Evolutionary conservation across 2,888 invertebrate species (phyloP).

Genomic region (Agrotis puta): DNA sequence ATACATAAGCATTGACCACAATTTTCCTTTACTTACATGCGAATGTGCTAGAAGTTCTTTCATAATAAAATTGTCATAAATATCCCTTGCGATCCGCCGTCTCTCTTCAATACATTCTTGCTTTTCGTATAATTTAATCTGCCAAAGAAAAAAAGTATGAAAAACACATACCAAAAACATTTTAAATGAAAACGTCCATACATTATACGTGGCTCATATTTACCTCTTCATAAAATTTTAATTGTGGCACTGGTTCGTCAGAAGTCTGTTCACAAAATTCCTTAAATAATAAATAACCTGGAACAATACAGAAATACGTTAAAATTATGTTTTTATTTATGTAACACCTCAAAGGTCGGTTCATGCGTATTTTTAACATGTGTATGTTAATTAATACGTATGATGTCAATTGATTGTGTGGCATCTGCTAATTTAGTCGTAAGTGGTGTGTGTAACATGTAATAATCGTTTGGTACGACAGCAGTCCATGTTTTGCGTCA

Average conservation of each 20-base stretch:
- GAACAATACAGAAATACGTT: conserved; percentile 81
- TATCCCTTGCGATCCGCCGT: conserved; percentile 98
- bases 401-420: conserved; percentile 58
- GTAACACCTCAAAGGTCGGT: conserved; percentile 41
- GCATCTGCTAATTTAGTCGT: conserved; percentile 61
- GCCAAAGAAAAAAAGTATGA: conserved; percentile 80
- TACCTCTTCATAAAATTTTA: conserved; percentile 99
- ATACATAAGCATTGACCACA: conserved; percentile 11
- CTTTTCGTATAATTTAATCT: conserved; percentile 99
- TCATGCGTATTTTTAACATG: conserved; percentile 46
- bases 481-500: conserved; percentile 59
- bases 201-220: conserved; percentile 62
- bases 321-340: conserved; percentile 48
- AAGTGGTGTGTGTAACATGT: conserved; percentile 52
- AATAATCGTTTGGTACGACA: conserved; percentile 50
- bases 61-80: conserved; percentile 99
- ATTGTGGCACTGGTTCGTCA: conserved; percentile 99
- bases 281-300: conserved; percentile 99
- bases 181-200: conserved; percentile 12
- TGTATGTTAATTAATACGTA: conserved; percentile 54
- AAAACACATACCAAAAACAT: background rate
- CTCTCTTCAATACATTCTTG: conserved; percentile 99
- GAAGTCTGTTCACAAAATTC: conserved; percentile 99
- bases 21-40: conserved; percentile 94
- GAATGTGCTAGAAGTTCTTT: conserved; percentile 99